These are phyloP conservation scores for Scaptomyza polygonia DNA, from an alignment of 2,888 invertebrate species.

Conservation along the genomic window DNA sequence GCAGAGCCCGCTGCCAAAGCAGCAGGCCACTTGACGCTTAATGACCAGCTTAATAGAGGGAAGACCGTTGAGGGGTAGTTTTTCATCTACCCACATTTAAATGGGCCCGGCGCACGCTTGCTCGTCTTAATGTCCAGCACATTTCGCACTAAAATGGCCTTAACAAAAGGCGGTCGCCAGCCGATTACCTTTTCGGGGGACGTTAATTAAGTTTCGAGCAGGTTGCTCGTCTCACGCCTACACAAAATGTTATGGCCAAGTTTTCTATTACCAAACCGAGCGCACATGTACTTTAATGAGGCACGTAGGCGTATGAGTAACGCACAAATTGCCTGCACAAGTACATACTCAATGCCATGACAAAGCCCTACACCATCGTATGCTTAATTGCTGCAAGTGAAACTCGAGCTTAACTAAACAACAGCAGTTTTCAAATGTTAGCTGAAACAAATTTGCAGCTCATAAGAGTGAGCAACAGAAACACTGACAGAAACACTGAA, in stretches of 20 bases:
- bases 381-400: conserved; percentile 47
- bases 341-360: conserved; percentile 28
- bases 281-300: conserved; percentile 66
- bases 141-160: conserved; percentile 72
- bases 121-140: conserved; percentile 63
- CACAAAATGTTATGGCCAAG: conserved; percentile 70
- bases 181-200: conserved; percentile 64
- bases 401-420: conserved; percentile 34
- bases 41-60: conserved; percentile 72
- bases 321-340: conserved; percentile 57
- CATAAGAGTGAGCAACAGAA: conserved; percentile 6
- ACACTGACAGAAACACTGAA: too few relatives aligned
- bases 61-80: conserved; percentile 9
- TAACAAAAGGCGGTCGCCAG: conserved; percentile 50
- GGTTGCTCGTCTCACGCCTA: conserved; percentile 3
- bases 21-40: conserved; percentile 75
- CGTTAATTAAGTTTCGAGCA: conserved; percentile 75
- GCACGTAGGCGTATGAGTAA: conserved; percentile 77
- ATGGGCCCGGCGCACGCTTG: conserved; percentile 35
- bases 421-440: conserved; percentile 27
- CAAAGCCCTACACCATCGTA: conserved; percentile 13
- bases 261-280: conserved; percentile 69
- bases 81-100: conserved; percentile 6
- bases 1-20: conserved; percentile 43
- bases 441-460: conserved; percentile 35